These are phyloP conservation scores for Leptothorax acervorum DNA, from an alignment of 2,888 invertebrate species.

Conservation along the genomic window DNA sequence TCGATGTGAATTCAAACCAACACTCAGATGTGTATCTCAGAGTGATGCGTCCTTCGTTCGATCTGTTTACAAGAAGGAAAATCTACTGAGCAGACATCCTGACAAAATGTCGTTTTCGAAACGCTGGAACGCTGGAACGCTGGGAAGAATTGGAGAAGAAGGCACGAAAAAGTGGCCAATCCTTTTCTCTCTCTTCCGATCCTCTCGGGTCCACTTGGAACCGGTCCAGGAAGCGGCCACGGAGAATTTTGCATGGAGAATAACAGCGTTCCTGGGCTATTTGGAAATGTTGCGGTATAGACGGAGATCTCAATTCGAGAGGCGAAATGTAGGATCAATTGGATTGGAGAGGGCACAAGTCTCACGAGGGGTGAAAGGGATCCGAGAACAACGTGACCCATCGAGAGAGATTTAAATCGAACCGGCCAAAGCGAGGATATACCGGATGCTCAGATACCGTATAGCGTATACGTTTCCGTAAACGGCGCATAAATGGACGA, in stretches of 20 bases:
- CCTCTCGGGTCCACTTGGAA: constrained; percentile 41
- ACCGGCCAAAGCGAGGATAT: not conserved
- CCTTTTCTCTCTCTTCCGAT: not conserved
- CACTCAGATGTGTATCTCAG: not conserved
- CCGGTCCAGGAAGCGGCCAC: constrained; percentile 20
- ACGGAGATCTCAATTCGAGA: constrained; percentile 42
- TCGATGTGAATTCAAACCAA: not conserved
- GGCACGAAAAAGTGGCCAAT: not conserved
- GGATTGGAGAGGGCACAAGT: constrained; percentile 8
- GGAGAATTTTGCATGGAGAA: constrained; percentile 41
- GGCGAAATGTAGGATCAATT: constrained; percentile 33
- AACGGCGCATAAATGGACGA: constrained; percentile 20
- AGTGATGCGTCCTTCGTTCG: not conserved
- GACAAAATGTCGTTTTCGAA: constrained; percentile 13
- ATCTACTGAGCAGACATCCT: constrained; percentile 12
- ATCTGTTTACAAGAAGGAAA: constrained; percentile 34
- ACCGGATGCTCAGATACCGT: not conserved
- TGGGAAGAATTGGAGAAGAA: not conserved
- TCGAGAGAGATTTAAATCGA: constrained; percentile 31
- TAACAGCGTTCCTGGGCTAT: constrained; percentile 38
- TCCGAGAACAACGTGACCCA: not conserved
- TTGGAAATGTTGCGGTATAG: constrained; percentile 34
- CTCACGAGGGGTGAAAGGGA: constrained; percentile 6
- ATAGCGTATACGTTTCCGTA: not conserved
- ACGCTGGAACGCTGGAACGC: too few species aligned